Evolutionary conservation across 2,797 vertebrate genomes (phyloP).

Genomic region (Anniella stebbinsi): DNA sequence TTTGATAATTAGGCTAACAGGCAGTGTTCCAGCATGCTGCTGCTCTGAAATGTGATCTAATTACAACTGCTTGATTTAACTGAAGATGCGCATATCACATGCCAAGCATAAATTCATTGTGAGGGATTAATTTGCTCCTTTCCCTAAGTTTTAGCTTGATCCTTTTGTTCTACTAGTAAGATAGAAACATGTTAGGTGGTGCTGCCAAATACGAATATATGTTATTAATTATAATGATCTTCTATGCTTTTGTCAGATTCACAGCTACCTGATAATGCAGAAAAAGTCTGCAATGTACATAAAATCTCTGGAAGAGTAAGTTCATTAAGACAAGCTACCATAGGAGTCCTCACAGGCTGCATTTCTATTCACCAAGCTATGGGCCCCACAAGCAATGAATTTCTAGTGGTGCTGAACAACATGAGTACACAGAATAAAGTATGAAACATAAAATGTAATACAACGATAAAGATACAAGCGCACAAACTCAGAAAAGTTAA

Average conservation of each 20-base stretch:
- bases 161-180: neutral
- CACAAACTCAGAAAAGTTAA: neutral
- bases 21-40: neutral
- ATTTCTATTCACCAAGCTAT: neutral
- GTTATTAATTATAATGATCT: neutral
- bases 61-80: slow-evolving; percentile 34
- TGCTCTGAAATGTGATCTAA: slow-evolving; percentile 15
- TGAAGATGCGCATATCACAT: neutral
- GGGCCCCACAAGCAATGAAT: neutral
- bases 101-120: slow-evolving; percentile 3
- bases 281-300: neutral
- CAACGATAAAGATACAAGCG: neutral
- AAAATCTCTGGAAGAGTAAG: neutral
- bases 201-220: neutral
- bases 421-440: neutral
- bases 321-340: neutral
- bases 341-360: neutral
- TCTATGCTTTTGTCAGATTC: neutral
- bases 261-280: neutral
- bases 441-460: neutral
- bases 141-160: neutral
- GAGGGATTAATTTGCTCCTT: neutral
- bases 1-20: slow-evolving; percentile 7
- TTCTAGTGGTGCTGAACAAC: neutral
- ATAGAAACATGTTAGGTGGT: neutral